phyloP scores from a whole-genome alignment of 2,888 invertebrate genomes.

The Ectobius pallidus region DNA sequence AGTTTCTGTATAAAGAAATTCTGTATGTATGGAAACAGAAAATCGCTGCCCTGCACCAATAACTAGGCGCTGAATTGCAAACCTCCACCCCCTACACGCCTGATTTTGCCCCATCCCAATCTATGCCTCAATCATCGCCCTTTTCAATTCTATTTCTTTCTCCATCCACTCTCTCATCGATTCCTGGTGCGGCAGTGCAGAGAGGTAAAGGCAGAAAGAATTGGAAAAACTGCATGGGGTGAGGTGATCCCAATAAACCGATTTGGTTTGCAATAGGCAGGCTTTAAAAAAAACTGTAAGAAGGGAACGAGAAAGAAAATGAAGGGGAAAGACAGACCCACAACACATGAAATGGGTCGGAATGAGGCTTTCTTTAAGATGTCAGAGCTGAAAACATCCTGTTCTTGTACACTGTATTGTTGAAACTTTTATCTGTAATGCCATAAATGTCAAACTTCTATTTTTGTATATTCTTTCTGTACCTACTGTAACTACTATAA shows the following conservation, averaged over 20 bases:
- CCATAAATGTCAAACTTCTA: not conserved
- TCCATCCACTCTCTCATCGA: slow-evolving; percentile 21
- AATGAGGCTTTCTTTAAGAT: slow-evolving; percentile 7
- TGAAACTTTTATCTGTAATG: not conserved
- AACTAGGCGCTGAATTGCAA: not conserved
- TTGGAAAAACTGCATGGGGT: slow-evolving; percentile 20
- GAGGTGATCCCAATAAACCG: slow-evolving; percentile 39
- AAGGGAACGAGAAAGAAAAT: not conserved
- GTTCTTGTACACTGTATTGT: not conserved
- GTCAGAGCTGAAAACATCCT: slow-evolving; percentile 20
- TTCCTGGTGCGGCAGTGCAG: slow-evolving; percentile 5
- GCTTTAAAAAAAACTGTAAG: slow-evolving; percentile 5
- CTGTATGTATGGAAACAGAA: not conserved
- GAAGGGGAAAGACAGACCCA: slow-evolving; percentile 24
- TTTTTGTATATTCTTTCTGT: no score
- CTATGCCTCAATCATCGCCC: slow-evolving; percentile 37
- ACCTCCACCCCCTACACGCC: not conserved
- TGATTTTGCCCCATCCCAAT: not conserved
- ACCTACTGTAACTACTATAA: no score
- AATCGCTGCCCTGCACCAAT: not conserved
- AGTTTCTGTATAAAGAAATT: no score
- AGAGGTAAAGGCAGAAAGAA: slow-evolving; percentile 15
- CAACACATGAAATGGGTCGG: slow-evolving; percentile 27
- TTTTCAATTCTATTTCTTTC: slow-evolving; percentile 38
- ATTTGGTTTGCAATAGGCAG: slow-evolving; percentile 31